These are phyloP conservation scores for Zophobas morio DNA, from an alignment of 1,140 invertebrate species.

Conservation along the genomic window DNA sequence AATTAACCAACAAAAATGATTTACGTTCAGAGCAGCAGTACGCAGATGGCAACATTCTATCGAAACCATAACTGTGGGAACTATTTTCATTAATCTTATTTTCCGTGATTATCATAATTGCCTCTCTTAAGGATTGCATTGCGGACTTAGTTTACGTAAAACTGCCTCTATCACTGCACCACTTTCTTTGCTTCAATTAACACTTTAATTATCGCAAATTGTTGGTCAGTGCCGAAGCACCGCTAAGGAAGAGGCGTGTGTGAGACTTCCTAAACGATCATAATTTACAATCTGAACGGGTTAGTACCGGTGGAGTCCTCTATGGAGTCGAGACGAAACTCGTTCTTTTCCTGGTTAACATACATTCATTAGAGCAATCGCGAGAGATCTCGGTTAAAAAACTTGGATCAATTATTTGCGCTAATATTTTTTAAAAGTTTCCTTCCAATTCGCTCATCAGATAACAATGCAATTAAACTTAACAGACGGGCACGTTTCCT, in stretches of 20 bases:
- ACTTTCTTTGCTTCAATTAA: conserved; percentile 23
- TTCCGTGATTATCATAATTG: conserved; percentile 37
- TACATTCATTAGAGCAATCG: conserved; percentile 9
- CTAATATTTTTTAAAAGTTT: conserved; percentile 12
- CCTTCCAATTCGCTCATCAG: conserved; percentile 14
- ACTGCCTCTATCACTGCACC: conserved; percentile 19
- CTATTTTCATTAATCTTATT: conserved; percentile 28
- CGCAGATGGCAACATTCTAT: conserved; percentile 32
- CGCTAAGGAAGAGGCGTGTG: conserved; percentile 22
- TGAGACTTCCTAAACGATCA: conserved; percentile 16
- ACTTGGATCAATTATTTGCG: conserved; percentile 24
- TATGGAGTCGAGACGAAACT: not conserved
- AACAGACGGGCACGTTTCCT: conserved; percentile 8
- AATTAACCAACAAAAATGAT: conserved; percentile 24
- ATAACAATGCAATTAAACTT: conserved; percentile 30
- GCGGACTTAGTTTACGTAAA: conserved; percentile 25
- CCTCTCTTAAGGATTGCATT: not conserved
- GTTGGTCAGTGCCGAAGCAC: not conserved
- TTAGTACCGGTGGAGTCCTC: conserved; percentile 15
- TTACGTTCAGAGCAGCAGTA: conserved; percentile 1
- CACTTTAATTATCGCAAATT: conserved; percentile 5
- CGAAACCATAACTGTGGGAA: conserved; percentile 28
- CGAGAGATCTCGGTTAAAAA: conserved; percentile 7
- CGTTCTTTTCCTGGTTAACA: conserved; percentile 12
- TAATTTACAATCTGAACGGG: not conserved